Percentiles rank a stretch among this genome's conserved stretches.
These are phyloP conservation scores for Drosophila paulistorum DNA, from an alignment of 1,140 invertebrate genomes.

Conservation along the genomic window DNA sequence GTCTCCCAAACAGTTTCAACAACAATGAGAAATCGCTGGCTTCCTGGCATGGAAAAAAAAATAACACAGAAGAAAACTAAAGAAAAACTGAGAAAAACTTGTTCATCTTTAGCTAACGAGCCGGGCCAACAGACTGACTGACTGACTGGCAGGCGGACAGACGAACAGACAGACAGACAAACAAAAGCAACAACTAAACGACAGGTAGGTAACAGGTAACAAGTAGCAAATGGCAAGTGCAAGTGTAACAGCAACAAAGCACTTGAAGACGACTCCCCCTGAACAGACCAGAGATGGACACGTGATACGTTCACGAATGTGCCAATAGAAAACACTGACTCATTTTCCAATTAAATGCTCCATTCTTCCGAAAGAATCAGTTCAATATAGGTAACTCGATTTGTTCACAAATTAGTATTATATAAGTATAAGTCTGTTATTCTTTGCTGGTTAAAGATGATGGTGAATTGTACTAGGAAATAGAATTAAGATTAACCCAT, in stretches of 20 bases:
- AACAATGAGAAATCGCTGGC: conserved; percentile 74
- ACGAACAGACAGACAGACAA: conserved; percentile 23
- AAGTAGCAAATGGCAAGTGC: conserved; percentile 69
- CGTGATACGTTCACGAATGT: neutral
- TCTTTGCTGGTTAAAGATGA: too few species aligned
- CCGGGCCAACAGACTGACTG: conserved; percentile 27
- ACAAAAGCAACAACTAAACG: conserved; percentile 28
- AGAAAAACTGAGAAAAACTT: conserved; percentile 61
- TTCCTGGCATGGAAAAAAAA: conserved; percentile 63
- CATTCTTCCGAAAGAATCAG: too few species aligned
- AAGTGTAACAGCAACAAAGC: conserved; percentile 67
- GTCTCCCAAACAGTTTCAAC: conserved; percentile 31
- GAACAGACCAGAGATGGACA: conserved; percentile 2
- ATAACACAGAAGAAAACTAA: conserved; percentile 19
- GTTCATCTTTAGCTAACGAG: conserved; percentile 70
- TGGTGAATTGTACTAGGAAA: too few species aligned
- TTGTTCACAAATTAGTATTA: too few species aligned
- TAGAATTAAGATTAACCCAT: too few species aligned
- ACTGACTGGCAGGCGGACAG: neutral
- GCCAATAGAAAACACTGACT: too few species aligned
- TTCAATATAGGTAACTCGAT: too few species aligned
- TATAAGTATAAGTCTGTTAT: too few species aligned
- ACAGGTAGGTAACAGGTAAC: conserved; percentile 29
- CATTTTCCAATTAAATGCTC: too few species aligned
- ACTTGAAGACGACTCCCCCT: neutral